Percentiles rank a stretch among this genome's conserved stretches.
Evolutionary conservation across 2,113 vertebrate species (phyloP).

Genomic region (Amia ocellicauda): DNA sequence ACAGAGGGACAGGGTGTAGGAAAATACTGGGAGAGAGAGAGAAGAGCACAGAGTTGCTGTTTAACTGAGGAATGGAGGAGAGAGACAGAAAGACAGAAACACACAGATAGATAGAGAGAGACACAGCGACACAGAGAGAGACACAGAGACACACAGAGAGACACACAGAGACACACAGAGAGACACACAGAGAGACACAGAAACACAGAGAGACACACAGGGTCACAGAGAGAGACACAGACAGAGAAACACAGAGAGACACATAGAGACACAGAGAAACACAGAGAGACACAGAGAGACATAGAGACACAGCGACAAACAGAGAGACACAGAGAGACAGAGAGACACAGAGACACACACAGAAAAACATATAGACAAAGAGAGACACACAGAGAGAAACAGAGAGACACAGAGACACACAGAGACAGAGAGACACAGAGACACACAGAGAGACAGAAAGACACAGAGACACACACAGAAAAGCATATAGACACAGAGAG

Average conservation of each 20-base stretch:
- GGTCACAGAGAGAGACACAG: constrained; percentile 4
- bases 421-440: background rate
- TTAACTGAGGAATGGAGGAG: background rate
- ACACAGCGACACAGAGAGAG: constrained; percentile 18
- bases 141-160: constrained; percentile 1
- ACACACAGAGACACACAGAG: constrained; percentile 1
- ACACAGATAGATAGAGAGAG: background rate
- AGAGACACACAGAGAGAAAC: no score
- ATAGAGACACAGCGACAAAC: background rate
- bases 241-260: constrained; percentile 5
- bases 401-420: background rate
- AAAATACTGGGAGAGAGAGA: background rate
- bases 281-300: background rate
- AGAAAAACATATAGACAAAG: constrained; percentile 27
- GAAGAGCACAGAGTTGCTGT: background rate
- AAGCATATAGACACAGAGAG: background rate
- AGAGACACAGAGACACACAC: constrained; percentile 21
- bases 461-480: no score
- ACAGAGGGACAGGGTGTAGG: constrained; percentile 16
- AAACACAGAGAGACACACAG: constrained; percentile 7
- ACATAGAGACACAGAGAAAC: background rate
- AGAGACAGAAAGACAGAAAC: background rate
- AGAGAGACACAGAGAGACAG: background rate
- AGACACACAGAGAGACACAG: background rate
- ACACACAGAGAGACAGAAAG: background rate